A percentile compares a stretch with the other conserved stretches of the same genome.
Evolutionary conservation across 2,888 invertebrate species (phyloP).

Genomic region (Stenchaetothrips biformis): DNA sequence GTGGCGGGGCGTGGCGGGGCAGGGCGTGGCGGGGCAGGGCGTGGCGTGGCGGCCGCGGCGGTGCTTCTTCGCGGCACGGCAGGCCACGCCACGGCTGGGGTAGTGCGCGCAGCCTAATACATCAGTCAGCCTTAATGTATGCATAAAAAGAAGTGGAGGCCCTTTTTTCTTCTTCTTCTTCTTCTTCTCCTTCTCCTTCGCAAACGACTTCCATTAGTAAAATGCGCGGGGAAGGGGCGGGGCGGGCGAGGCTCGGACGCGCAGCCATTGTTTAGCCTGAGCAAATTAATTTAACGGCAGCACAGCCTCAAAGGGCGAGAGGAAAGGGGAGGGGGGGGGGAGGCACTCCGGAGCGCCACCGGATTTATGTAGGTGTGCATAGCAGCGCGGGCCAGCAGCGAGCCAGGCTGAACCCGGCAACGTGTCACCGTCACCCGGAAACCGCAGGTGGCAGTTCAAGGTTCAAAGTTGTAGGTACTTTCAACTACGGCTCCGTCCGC

Average conservation of each 20-base stretch:
- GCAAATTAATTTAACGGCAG: constrained; percentile 51
- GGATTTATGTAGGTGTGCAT: background rate
- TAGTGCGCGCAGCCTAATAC: constrained; percentile 35
- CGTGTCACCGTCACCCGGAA: no score
- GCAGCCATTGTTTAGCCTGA: constrained; percentile 51
- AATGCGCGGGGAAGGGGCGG: constrained; percentile 3
- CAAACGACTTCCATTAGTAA: constrained; percentile 49
- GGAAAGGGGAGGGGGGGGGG: background rate
- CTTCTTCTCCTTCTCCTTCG: constrained; percentile 34
- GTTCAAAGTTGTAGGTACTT: no score
- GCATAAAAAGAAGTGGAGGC: constrained; percentile 24
- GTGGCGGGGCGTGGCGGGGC: background rate
- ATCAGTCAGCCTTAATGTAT: constrained; percentile 25
- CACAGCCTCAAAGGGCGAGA: constrained; percentile 34
- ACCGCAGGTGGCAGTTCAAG: no score
- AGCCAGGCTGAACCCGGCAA: no score
- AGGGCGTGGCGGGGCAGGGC: background rate
- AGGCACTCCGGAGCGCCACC: background rate
- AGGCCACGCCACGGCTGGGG: constrained; percentile 35
- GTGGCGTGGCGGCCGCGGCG: constrained; percentile 9
- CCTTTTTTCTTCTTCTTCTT: constrained; percentile 37
- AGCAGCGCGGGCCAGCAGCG: background rate
- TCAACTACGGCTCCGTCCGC: no score
- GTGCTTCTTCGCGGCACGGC: constrained; percentile 35
- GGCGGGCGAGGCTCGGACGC: constrained; percentile 39